Evolutionary conservation across 2,113 vertebrate species (phyloP), one percentile per base, ranked within the genome.

Genomic region (Petroica traversi): DNA sequence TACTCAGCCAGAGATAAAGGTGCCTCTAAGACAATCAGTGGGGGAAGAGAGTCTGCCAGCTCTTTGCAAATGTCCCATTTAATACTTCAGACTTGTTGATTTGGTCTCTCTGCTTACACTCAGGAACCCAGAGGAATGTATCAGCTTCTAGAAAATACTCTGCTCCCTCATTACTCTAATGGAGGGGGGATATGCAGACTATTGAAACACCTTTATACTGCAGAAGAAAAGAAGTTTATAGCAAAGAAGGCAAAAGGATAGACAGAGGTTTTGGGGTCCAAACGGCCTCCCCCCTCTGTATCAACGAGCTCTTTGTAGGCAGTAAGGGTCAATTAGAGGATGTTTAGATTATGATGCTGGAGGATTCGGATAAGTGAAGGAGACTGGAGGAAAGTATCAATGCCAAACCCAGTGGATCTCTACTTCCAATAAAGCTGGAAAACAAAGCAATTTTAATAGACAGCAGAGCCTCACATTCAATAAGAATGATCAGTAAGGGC

Each of bases 311-410:
- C n/a, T 82, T 82, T 46, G 29, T 54, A 46, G 62, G 20, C 69
- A 48, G 22, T 23, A 23, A 54, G 69, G 69, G 54, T 48, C 40
- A 61, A 31, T 75, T 75, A 48, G 29, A 41, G 46, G 29, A 61
- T 40, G 31, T 26, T 68, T 61, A 41, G 34, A 34, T 61, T 31
- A 48, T 0, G 0, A 12, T 54, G 11, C n/a, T 61, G 25, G 69
- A 54, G 25, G 17, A 75, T 75, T 82, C 46, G 75, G 69, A 61
- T 40, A 34, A 75, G 25, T 16, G 25, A 68, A 34, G 29, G 46
- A 48, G 25, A 31, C n/a, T 26, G 25, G 19, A n/a, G n/a, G 20
- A 41, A 68, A 75, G 48, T 26, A 48, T 82, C 69, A 31, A 5
- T 68, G 62, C 62, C 62, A 46, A 7, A 61, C 6, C 34, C 54